phyloP scores from a whole-genome alignment of 2,888 invertebrate species.

The Spilosoma lubricipeda region DNA sequence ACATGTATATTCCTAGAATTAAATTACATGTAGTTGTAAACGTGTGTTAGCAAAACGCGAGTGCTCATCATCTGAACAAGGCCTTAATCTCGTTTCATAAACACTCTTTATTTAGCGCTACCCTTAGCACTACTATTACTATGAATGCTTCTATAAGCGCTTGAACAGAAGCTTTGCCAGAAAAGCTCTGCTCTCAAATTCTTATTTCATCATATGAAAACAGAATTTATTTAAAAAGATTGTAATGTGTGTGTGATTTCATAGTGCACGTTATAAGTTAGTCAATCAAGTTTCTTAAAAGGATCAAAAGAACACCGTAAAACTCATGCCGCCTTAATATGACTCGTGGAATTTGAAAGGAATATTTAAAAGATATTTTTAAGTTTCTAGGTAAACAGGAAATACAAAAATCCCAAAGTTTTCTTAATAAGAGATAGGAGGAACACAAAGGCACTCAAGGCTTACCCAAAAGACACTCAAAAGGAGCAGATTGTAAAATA shows the following conservation, averaged over 20 bases:
- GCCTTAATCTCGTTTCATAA: not conserved
- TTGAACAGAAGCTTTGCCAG: not conserved
- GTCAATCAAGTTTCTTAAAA: not conserved
- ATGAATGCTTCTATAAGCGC: not conserved
- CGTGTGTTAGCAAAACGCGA: too few relatives aligned
- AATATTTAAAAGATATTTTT: slow-evolving; percentile 43
- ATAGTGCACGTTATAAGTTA: not conserved
- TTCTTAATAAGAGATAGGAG: slow-evolving; percentile 41
- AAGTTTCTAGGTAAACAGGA: slow-evolving; percentile 53
- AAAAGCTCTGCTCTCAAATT: too few relatives aligned
- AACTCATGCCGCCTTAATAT: not conserved
- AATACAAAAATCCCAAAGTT: slow-evolving; percentile 41
- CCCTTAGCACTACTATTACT: too few relatives aligned
- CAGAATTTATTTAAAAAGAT: not conserved
- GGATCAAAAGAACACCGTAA: not conserved
- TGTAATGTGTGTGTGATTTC: not conserved
- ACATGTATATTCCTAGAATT: too few relatives aligned
- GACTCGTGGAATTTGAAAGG: slow-evolving; percentile 43
- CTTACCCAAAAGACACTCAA: slow-evolving; percentile 31
- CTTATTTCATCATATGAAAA: not conserved
- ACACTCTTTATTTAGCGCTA: too few relatives aligned
- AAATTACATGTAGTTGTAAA: too few relatives aligned
- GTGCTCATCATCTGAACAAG: too few relatives aligned
- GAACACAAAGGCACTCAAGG: slow-evolving; percentile 46
- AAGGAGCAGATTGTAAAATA: slow-evolving; percentile 16